phyloP scores from a whole-genome alignment of 2,113 vertebrate genomes.

The Stegostoma tigrinum region DNA sequence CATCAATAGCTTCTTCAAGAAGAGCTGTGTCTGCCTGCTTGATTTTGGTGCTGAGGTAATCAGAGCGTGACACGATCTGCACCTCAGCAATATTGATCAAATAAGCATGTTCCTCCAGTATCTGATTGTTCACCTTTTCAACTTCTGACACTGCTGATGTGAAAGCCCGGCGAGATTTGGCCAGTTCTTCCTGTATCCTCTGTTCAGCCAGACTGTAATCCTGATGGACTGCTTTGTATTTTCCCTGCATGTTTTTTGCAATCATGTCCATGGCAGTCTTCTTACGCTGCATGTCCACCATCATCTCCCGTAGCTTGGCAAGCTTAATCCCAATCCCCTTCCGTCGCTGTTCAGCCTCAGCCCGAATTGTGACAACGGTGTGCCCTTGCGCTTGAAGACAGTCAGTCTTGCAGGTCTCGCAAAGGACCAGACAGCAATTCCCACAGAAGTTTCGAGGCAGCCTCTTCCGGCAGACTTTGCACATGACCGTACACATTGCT shows the following conservation, averaged over 20 bases:
- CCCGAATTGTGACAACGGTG: constrained; percentile 65
- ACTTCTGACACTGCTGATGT: constrained; percentile 74
- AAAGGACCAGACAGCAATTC: constrained; percentile 70
- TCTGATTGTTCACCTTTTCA: constrained; percentile 79
- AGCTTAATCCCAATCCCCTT: constrained; percentile 71
- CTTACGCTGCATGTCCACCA: constrained; percentile 77
- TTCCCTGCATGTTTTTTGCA: constrained; percentile 68
- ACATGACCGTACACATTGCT: constrained; percentile 75
- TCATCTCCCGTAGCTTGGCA: constrained; percentile 67
- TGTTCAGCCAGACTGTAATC: constrained; percentile 80
- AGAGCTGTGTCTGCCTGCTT: constrained; percentile 83
- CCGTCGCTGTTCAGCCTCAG: constrained; percentile 78
- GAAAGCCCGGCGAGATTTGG: constrained; percentile 77
- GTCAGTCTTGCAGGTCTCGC: constrained; percentile 72
- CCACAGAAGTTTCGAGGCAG: constrained; percentile 83
- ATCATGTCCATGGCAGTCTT: constrained; percentile 74
- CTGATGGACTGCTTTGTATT: constrained; percentile 79
- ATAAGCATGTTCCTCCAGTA: constrained; percentile 87
- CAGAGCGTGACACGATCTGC: constrained; percentile 85
- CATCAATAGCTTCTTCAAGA: constrained; percentile 72
- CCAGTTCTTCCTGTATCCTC: constrained; percentile 80
- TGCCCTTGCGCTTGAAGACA: constrained; percentile 70
- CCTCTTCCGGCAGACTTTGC: constrained; percentile 73
- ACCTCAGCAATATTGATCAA: constrained; percentile 87
- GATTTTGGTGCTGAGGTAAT: constrained; percentile 86